Evolutionary conservation across 2,888 invertebrate species (phyloP).

Genomic region (Cataglyphis rosenhaueri): DNA sequence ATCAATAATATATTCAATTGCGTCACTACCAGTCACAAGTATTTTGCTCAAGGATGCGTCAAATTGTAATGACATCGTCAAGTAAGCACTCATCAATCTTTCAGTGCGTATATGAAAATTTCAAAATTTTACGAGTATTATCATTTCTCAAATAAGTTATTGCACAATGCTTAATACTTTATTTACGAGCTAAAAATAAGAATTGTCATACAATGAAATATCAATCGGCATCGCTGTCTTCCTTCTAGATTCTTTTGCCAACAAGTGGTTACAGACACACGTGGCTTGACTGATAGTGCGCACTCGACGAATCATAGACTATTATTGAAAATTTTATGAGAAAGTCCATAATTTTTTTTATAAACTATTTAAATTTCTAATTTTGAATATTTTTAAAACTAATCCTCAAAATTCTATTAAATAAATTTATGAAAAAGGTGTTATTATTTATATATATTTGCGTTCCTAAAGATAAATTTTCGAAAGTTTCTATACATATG

Average conservation of each 20-base stretch:
- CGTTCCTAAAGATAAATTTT: neutral
- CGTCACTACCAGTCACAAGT: constrained; percentile 38
- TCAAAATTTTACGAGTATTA: neutral
- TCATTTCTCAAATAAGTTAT: constrained; percentile 1
- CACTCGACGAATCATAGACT: neutral
- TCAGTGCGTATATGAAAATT: constrained; percentile 2
- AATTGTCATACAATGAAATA: neutral
- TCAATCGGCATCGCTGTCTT: constrained; percentile 2
- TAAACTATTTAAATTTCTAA: neutral
- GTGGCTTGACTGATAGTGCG: constrained; percentile 22
- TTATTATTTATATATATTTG: neutral
- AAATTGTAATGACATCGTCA: constrained; percentile 5
- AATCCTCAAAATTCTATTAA: neutral
- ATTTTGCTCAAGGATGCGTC: constrained; percentile 35
- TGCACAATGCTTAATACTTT: neutral
- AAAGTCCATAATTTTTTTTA: neutral
- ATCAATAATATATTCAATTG: constrained; percentile 44
- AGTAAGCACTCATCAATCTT: constrained; percentile 19
- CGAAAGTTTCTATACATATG: neutral
- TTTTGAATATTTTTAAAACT: neutral
- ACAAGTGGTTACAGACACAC: constrained; percentile 64
- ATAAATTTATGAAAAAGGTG: neutral
- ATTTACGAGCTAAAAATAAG: neutral
- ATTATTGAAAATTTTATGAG: neutral
- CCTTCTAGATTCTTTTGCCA: constrained; percentile 34